Base-by-base conservation (phyloP, 2,888 invertebrate genomes). In the Eilema depressum region DNA sequence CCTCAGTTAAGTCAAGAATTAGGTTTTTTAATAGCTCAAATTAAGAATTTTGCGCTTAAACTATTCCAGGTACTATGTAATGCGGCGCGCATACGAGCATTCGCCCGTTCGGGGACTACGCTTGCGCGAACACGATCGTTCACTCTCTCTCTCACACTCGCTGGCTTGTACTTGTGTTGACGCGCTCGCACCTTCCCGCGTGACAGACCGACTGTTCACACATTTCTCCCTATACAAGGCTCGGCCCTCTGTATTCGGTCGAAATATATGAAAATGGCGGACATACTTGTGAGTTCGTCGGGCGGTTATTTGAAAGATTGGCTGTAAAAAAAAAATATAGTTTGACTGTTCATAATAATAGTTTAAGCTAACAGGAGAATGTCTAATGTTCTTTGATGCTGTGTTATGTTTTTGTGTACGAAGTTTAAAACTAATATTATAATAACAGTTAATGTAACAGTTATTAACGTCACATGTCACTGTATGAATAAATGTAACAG, bases 81-180 rank as follows among this genome's bases (percentile, higher is more conserved):
- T 74, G 81, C 79, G 79, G 77, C 78, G 73, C 72, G 73, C 78
- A 63, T 56, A 64, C 66, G 30, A 66, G 69, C 60, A 66, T 69
- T 61, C 71, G 70, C 71, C 74, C 65, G 70, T 63, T 71, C 63
- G 65, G 69, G 66, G 69, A 69, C 81, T 75, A 71, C 71, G 81
- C 79, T 77, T 77, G 80, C 77, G 75, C 78, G 72, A 11, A 75
- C 64, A 68, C 74, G 73, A 69, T 60, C 68, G 30, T 65, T 68
- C 62, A 71, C 71, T 66, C 66, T 25, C 66, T 37, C 66, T 71
- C 67, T 53, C 60, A 75, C 72, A 74, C n/a, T n/a, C 76, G 86
- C 88, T 82, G 86, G 88, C 88, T 87, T 84, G 84, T 85, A 85
- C 84, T 84, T 56, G 70, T 74, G 82, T 77, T 77, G 66, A 23